Evolutionary conservation across 2,888 invertebrate genomes (phyloP).

Genomic region (Falcaria lacertinaria): DNA sequence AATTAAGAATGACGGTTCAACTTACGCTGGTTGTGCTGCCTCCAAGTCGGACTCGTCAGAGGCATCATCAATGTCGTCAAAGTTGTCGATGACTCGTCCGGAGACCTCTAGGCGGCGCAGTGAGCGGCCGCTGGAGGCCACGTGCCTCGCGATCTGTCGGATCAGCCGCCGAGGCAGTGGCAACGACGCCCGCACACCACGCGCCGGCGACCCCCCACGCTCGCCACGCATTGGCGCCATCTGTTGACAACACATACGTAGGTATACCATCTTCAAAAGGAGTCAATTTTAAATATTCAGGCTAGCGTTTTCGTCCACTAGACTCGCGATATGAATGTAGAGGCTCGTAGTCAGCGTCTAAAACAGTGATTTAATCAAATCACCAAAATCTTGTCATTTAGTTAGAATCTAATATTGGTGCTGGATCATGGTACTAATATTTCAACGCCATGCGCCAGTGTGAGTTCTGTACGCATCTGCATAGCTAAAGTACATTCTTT

Average conservation of each 20-base stretch:
- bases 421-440: no score
- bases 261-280: no score
- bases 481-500: background rate
- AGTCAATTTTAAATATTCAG: no score
- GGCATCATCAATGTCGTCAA: constrained; percentile 67
- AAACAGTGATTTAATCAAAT: no score
- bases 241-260: constrained; percentile 25
- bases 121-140: constrained; percentile 74
- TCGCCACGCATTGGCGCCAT: constrained; percentile 78
- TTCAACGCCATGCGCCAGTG: no score
- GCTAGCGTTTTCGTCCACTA: no score
- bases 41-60: constrained; percentile 71
- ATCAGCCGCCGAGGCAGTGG: constrained; percentile 72
- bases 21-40: constrained; percentile 65
- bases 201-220: constrained; percentile 69
- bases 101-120: constrained; percentile 72
- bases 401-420: no score
- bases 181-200: constrained; percentile 71
- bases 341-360: no score
- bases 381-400: no score
- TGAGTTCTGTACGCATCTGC: no score
- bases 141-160: constrained; percentile 72
- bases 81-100: constrained; percentile 73
- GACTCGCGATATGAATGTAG: no score
- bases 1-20: constrained; percentile 2